These are phyloP conservation scores for Caenorhabditis latens DNA, from an alignment of 1,140 invertebrate genomes.

Conservation along the genomic window DNA sequence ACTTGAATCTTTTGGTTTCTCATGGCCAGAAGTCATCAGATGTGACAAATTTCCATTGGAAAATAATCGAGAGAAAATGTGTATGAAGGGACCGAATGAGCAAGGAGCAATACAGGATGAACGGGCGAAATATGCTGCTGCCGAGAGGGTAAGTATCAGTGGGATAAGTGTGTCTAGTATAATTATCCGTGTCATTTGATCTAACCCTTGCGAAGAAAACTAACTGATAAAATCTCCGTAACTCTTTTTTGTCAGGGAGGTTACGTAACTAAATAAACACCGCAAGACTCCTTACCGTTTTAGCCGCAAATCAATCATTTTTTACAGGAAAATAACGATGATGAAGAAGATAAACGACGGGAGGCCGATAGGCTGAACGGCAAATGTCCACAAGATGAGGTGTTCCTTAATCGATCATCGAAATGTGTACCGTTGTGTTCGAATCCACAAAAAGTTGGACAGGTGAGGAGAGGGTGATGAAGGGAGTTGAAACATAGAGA, in stretches of 20 bases:
- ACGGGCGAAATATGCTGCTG: constrained; percentile 11
- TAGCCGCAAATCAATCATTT: constrained; percentile 14
- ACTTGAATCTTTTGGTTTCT: constrained; percentile 78
- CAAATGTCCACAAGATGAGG: constrained; percentile 59
- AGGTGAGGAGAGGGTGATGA: constrained; percentile 43
- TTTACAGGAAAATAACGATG: constrained; percentile 32
- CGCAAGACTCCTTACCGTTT: background rate
- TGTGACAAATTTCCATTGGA: constrained; percentile 78
- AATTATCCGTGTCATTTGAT: background rate
- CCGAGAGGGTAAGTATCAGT: background rate
- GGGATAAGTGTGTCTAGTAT: background rate
- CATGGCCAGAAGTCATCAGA: constrained; percentile 78
- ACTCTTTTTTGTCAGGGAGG: background rate
- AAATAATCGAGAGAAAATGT: constrained; percentile 69
- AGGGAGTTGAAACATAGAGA: background rate
- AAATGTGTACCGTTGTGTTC: constrained; percentile 67
- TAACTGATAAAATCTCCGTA: background rate
- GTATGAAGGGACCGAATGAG: constrained; percentile 67
- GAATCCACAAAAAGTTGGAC: constrained; percentile 62
- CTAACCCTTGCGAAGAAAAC: too few species aligned
- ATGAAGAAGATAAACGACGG: constrained; percentile 15
- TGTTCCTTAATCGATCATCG: constrained; percentile 65
- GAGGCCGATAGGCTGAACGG: constrained; percentile 2
- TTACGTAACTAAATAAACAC: constrained; percentile 29
- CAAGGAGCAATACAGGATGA: constrained; percentile 58